Percentiles rank a stretch among this genome's conserved stretches.
Evolutionary conservation across 2,113 vertebrate species (phyloP).

Genomic region (Steatornis caripensis): DNA sequence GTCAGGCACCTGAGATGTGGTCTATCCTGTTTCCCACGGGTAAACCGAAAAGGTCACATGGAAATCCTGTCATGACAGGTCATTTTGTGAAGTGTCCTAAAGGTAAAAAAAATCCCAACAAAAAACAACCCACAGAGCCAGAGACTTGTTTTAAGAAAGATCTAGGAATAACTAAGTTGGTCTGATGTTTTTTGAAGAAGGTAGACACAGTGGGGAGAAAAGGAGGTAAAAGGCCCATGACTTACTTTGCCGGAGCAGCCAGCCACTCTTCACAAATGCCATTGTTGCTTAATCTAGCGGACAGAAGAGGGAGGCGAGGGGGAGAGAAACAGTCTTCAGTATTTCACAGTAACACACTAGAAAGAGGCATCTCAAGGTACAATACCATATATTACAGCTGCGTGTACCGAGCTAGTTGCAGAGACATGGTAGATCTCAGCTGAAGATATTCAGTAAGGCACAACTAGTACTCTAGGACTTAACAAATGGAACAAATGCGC

Average conservation of each 20-base stretch:
- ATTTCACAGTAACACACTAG: neutral
- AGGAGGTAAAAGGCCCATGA: neutral
- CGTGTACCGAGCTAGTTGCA: neutral
- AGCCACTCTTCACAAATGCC: conserved; percentile 80
- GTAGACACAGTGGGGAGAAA: neutral
- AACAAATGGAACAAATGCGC: neutral
- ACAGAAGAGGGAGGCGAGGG: neutral
- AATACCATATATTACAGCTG: neutral
- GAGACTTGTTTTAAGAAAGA: neutral
- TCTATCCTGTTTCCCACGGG: neutral
- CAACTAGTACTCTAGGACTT: neutral
- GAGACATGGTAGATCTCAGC: neutral
- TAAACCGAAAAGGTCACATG: neutral
- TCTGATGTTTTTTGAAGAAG: neutral
- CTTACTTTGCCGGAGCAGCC: conserved; percentile 82
- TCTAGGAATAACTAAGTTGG: neutral
- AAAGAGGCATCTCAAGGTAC: neutral
- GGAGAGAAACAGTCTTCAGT: neutral
- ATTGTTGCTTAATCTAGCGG: conserved; percentile 54
- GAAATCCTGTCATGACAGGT: neutral
- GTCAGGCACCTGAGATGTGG: neutral
- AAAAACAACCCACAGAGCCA: neutral
- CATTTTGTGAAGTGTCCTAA: neutral
- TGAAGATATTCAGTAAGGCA: neutral
- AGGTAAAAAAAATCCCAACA: neutral